Percentiles rank a stretch among this genome's conserved stretches.
These are phyloP conservation scores for Norana najaformis DNA, from an alignment of 2,888 invertebrate species.

Conservation along the genomic window DNA sequence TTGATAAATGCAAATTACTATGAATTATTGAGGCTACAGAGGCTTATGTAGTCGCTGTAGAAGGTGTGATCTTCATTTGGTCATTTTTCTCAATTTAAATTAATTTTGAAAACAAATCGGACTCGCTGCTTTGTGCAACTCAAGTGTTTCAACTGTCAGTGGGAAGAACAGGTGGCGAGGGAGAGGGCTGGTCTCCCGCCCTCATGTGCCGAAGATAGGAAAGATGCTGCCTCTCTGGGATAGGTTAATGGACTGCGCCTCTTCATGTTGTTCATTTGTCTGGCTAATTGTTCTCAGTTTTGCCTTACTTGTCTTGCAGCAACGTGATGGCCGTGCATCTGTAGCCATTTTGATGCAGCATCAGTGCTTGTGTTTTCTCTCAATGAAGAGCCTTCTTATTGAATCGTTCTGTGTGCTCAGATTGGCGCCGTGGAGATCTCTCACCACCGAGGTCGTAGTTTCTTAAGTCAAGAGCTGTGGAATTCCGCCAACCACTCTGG, in stretches of 20 bases:
- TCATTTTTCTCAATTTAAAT: too few species aligned
- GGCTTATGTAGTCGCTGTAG: not conserved
- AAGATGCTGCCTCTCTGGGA: too few species aligned
- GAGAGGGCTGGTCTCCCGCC: too few species aligned
- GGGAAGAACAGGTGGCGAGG: too few species aligned
- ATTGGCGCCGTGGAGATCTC: not conserved
- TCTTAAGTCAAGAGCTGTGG: not conserved
- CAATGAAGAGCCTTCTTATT: not conserved
- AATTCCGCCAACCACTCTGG: too few species aligned
- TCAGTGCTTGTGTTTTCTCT: too few species aligned
- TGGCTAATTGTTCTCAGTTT: not conserved
- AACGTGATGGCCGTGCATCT: too few species aligned
- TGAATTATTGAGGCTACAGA: not conserved
- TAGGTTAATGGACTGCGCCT: too few species aligned
- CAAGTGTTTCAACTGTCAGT: not conserved
- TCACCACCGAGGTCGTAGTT: not conserved
- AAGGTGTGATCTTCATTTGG: too few species aligned
- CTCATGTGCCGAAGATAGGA: too few species aligned
- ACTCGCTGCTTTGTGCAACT: not conserved
- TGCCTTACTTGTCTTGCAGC: not conserved
- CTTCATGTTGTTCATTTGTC: not conserved
- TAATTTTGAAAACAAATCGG: not conserved
- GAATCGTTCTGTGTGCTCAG: not conserved
- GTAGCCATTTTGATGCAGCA: too few species aligned
- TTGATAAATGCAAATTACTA: not conserved